Evolutionary conservation across 2,113 vertebrate species (phyloP).

Genomic region (Mionectes macconnelli): DNA sequence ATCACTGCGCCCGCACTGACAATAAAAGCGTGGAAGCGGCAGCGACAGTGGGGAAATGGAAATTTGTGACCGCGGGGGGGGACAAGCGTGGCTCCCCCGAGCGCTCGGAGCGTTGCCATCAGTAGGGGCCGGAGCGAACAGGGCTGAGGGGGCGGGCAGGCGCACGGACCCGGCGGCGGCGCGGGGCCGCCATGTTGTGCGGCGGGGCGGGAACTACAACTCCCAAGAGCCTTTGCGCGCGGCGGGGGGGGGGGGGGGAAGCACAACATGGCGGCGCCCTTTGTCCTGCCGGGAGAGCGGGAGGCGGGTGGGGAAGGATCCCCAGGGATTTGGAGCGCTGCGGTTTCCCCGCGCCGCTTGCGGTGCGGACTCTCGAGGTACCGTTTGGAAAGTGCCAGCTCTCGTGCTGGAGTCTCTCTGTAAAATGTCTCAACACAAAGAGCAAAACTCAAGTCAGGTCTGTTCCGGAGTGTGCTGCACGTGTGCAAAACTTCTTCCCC

Average conservation of each 20-base stretch:
- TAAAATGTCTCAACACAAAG: neutral
- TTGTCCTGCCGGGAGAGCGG: neutral
- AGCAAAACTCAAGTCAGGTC: neutral
- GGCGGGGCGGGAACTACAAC: accelerated
- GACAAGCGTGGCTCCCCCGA: too few species aligned
- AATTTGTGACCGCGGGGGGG: neutral
- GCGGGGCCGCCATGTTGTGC: neutral
- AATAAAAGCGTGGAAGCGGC: constrained; percentile 5
- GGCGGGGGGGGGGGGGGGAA: too few species aligned
- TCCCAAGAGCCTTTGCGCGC: neutral
- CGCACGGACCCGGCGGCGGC: too few species aligned
- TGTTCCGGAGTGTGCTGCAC: too few species aligned
- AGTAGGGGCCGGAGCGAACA: neutral
- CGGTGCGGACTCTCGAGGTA: neutral
- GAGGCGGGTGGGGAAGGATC: neutral
- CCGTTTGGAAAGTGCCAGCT: neutral
- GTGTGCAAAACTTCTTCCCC: neutral
- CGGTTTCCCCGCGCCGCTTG: neutral
- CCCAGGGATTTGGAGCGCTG: neutral
- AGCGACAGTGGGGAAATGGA: neutral
- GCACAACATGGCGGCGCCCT: too few species aligned
- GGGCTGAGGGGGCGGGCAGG: neutral
- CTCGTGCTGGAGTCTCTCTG: neutral
- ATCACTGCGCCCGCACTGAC: neutral
- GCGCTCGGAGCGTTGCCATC: neutral